Evolutionary conservation across 2,113 vertebrate species (phyloP).

Genomic region (Meriones unguiculatus): DNA sequence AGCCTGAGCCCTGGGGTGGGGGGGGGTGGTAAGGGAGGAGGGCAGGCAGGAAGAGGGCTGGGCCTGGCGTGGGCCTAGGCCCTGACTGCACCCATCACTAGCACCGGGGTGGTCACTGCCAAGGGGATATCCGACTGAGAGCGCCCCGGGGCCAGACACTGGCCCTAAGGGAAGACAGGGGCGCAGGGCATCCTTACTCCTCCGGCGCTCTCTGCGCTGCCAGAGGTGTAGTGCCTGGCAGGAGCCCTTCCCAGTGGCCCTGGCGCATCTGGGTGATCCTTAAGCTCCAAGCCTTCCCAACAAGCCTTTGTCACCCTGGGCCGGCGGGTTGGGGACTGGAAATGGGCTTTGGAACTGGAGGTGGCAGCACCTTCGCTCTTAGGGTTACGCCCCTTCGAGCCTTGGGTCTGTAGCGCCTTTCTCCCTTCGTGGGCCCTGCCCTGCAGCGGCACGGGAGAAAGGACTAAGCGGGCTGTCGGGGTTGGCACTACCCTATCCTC

Average conservation of each 20-base stretch:
- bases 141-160: conserved; percentile 44
- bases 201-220: background rate
- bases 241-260: background rate
- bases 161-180: conserved; percentile 2
- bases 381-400: background rate
- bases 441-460: background rate
- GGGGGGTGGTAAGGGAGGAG: conserved; percentile 57
- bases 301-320: background rate
- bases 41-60: conserved; percentile 39
- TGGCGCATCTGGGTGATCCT: background rate
- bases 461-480: background rate
- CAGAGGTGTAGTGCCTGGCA: background rate
- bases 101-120: conserved; percentile 55
- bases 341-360: background rate
- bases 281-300: background rate
- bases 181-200: conserved; percentile 31
- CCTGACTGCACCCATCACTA: conserved; percentile 15
- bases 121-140: background rate
- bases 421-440: background rate
- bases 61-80: conserved; percentile 70
- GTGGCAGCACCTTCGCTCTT: background rate
- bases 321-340: background rate
- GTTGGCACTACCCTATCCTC: background rate
- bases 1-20: conserved; percentile 71
- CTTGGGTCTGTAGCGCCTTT: background rate